Evolutionary conservation across 2,797 vertebrate species (phyloP).

Genomic region (Paramormyrops hopkinsi): DNA sequence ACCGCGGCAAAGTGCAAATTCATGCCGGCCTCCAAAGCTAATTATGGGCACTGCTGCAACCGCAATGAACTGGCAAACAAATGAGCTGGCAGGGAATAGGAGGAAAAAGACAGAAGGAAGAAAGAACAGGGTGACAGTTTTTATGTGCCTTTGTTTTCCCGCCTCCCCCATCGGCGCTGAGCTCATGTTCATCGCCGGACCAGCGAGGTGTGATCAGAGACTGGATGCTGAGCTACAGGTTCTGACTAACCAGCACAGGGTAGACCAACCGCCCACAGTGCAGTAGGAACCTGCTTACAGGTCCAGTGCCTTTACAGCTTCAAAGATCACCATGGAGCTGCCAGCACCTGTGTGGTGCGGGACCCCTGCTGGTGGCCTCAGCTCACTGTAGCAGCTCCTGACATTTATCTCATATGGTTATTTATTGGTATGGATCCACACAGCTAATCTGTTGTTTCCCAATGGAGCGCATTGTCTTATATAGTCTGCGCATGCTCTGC

Average conservation of each 20-base stretch:
- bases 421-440: not conserved
- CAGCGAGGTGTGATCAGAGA: not conserved
- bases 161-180: not conserved
- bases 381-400: not conserved
- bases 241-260: constrained; percentile 29
- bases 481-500: not conserved
- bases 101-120: not conserved
- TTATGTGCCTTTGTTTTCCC: not conserved
- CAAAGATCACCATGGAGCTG: constrained; percentile 19
- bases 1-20: not conserved
- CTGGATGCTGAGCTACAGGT: constrained; percentile 37
- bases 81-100: not conserved
- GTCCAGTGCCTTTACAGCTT: not conserved
- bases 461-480: not conserved
- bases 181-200: not conserved
- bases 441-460: not conserved
- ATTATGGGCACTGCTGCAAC: not conserved
- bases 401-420: not conserved
- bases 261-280: constrained; percentile 25
- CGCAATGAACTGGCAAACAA: not conserved
- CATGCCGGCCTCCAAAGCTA: not conserved
- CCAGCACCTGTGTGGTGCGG: constrained; percentile 46
- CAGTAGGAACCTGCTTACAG: constrained; percentile 12
- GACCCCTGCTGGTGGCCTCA: constrained; percentile 29
- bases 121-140: not conserved